Evolutionary conservation across 2,797 vertebrate species (phyloP).

Genomic region (Staurois parvus): DNA sequence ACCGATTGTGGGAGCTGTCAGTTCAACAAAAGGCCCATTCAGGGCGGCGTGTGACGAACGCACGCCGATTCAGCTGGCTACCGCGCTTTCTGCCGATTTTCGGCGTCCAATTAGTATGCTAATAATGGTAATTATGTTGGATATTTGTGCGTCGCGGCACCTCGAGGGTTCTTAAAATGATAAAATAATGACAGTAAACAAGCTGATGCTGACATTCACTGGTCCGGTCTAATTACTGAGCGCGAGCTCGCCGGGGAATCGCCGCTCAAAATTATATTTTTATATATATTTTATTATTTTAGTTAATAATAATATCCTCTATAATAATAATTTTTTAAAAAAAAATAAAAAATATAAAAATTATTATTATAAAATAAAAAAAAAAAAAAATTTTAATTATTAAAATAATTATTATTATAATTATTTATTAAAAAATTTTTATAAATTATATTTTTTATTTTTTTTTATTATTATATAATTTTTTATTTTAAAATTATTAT

Average conservation of each 20-base stretch:
- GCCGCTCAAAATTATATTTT: constrained; percentile 42
- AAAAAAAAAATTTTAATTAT: no score
- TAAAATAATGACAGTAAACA: constrained; percentile 94
- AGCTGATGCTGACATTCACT: constrained; percentile 87
- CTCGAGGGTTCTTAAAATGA: constrained; percentile 91
- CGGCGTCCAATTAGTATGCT: constrained; percentile 92
- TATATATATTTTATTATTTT: no score
- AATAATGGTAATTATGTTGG: constrained; percentile 91
- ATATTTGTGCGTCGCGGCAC: constrained; percentile 88
- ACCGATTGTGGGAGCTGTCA: constrained; percentile 81
- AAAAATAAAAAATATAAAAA: no score
- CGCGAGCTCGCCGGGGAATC: constrained; percentile 83
- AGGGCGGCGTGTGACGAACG: constrained; percentile 86
- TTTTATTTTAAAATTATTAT: no score
- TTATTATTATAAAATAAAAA: no score
- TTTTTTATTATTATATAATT: no score
- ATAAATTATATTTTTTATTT: no score
- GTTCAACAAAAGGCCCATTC: constrained; percentile 83
- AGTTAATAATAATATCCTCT: no score
- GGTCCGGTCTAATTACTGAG: constrained; percentile 88
- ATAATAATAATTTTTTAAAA: no score
- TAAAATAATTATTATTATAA: no score
- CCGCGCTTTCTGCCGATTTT: constrained; percentile 89
- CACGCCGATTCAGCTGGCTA: constrained; percentile 90
- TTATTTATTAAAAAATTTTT: no score